Evolutionary conservation across 2,888 invertebrate genomes (phyloP), one percentile per base, ranked within the genome.

Genomic region (Parascotia fuliginaria): DNA sequence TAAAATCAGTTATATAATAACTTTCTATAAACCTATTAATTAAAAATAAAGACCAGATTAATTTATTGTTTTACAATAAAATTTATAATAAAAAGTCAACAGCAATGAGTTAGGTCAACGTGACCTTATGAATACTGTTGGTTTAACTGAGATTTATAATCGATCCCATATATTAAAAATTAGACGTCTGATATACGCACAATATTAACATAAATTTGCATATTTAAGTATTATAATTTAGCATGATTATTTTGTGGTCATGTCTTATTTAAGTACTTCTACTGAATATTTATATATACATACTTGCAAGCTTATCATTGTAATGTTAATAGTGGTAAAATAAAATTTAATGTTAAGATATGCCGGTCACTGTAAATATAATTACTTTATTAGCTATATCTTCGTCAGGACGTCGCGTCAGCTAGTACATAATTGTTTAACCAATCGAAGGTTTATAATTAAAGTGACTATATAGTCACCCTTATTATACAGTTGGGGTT

Each of bases 171-270:
- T 74, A 64, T 67, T 70, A 60, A 59, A 52, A 62, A 65, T 68
- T 73, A 71, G 65, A 51, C 55, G 63, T 60, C 53, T 51, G 34
- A 40, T 55, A 63, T n/a, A 24, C 44, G 67, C 72, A 70, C 70
- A 75, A 73, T 77, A 81, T 81, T 77, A 72, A 74, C 75, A 75
- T 77, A 73, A 75, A 83, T 84, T 85, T 55, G 65, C 82, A 85
- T 85, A 73, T 84, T 81, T 80, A n/a, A n/a, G n/a, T n/a, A 85
- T 81, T 74, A 73, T 71, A 60, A 67, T 70, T 73, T 70, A 75
- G 72, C 72, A 73, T 64, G 60, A 67, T 63, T 72, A 76, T 73
- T 74, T 71, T 60, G 70, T 69, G 53, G 60, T 58, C 53, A 64
- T 60, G 52, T 65, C 55, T 60, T 55, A 67, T 60, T 67, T 67